A percentile compares a stretch with the other conserved stretches of the same genome.
phyloP scores from a whole-genome alignment of 2,113 vertebrate species.

The Silurus meridionalis region DNA sequence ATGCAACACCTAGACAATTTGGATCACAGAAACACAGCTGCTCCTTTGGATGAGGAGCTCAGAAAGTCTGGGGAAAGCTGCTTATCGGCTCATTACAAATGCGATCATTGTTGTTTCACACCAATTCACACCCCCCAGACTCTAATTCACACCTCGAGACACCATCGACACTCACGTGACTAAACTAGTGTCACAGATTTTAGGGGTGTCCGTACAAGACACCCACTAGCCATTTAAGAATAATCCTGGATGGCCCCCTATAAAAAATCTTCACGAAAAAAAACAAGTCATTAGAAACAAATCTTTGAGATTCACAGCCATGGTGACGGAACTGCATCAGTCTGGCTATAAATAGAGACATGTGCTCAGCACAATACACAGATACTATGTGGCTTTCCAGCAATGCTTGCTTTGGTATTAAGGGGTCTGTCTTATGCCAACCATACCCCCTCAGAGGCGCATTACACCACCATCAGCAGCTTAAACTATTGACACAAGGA shows the following conservation, averaged over 20 bases:
- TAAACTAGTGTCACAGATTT: neutral
- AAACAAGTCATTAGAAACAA: neutral
- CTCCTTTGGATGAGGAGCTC: neutral
- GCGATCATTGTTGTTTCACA: neutral
- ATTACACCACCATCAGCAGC: neutral
- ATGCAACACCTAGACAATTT: neutral
- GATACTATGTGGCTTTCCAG: neutral
- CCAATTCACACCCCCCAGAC: neutral
- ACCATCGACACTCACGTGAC: too few species aligned
- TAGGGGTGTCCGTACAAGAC: too few species aligned
- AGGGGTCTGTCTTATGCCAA: neutral
- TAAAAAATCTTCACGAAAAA: neutral
- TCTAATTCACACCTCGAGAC: slow-evolving; percentile 1
- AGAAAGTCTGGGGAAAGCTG: neutral
- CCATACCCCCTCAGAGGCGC: neutral
- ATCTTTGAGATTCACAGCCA: neutral
- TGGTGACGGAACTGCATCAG: neutral
- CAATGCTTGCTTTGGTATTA: neutral
- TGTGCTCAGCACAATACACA: neutral
- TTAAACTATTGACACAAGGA: neutral
- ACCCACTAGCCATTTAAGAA: neutral
- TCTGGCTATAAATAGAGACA: neutral
- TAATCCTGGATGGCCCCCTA: neutral
- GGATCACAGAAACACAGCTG: neutral
- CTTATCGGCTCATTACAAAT: neutral